Conservation (phyloP, 1,140 invertebrate species). For the Yoshiicerus persimilis region DNA sequence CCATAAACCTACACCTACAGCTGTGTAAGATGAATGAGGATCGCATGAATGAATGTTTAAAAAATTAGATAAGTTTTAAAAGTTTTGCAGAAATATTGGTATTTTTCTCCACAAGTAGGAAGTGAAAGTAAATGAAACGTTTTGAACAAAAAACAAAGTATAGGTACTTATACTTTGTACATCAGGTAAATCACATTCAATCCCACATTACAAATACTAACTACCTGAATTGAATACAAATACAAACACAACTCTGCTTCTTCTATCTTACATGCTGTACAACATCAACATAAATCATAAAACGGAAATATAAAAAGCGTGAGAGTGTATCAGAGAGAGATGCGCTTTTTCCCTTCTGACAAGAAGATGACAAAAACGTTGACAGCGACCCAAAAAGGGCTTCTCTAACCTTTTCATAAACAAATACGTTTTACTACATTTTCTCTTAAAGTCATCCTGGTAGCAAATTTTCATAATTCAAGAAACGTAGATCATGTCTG, state of each 20-base stretch:
- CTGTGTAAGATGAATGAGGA: not conserved
- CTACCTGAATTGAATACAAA: not conserved
- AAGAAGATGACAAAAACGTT: not conserved
- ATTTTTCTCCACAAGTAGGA: not conserved
- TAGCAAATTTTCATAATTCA: no score
- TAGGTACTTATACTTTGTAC: not conserved
- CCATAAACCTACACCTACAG: not conserved
- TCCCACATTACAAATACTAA: not conserved
- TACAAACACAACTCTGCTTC: not conserved
- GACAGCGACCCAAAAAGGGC: not conserved
- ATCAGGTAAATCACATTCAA: not conserved
- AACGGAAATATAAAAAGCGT: not conserved
- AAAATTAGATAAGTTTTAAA: not conserved
- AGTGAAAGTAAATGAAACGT: not conserved
- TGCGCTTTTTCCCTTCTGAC: not conserved
- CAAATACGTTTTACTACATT: not conserved
- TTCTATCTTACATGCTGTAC: not conserved
- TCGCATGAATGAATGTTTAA: not conserved
- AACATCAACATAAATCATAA: not conserved
- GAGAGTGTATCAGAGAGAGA: not conserved
- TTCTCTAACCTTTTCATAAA: no score
- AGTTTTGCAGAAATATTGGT: not conserved
- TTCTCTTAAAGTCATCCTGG: no score
- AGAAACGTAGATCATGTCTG: no score
- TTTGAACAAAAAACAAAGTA: not conserved